phyloP scores from a whole-genome alignment of 2,113 vertebrate species.

The Dipodomys spectabilis region DNA sequence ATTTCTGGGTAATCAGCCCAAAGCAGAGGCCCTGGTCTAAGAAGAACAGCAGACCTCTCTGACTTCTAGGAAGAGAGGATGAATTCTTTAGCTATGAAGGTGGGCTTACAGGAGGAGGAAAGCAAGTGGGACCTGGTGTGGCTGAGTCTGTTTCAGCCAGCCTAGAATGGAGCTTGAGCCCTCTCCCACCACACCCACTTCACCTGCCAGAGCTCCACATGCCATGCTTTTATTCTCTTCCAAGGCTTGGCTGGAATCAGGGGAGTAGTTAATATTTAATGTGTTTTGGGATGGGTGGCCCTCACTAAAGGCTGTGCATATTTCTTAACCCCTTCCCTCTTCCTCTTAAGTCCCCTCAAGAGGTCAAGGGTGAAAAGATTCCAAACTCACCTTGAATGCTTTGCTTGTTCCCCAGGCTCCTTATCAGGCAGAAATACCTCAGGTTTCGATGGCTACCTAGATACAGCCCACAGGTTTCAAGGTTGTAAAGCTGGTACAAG shows the following conservation, averaged over 20 bases:
- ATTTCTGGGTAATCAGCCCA: background rate
- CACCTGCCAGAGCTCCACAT: constrained; percentile 23
- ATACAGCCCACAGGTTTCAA: constrained; percentile 48
- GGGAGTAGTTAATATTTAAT: constrained; percentile 77
- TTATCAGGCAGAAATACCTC: constrained; percentile 65
- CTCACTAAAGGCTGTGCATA: background rate
- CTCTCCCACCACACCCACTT: background rate
- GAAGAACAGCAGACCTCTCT: background rate
- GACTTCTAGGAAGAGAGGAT: background rate
- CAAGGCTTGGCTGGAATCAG: constrained; percentile 38
- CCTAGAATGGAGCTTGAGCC: background rate
- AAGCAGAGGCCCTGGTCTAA: background rate
- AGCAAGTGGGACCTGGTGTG: background rate
- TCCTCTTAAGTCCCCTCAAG: background rate
- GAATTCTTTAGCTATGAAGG: background rate
- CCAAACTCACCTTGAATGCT: constrained; percentile 52
- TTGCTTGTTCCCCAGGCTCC: constrained; percentile 33
- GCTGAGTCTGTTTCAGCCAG: background rate
- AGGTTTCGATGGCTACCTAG: constrained; percentile 47
- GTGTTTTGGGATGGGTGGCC: background rate
- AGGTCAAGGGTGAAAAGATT: constrained; percentile 68
- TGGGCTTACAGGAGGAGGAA: background rate
- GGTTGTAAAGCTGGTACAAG: constrained; percentile 53
- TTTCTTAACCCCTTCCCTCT: constrained; percentile 34
- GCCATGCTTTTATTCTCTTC: constrained; percentile 46